A percentile compares a stretch with the other conserved stretches of the same genome.
Evolutionary conservation across 1,140 invertebrate species (phyloP).

Genomic region (Neodiprion virginianus): DNA sequence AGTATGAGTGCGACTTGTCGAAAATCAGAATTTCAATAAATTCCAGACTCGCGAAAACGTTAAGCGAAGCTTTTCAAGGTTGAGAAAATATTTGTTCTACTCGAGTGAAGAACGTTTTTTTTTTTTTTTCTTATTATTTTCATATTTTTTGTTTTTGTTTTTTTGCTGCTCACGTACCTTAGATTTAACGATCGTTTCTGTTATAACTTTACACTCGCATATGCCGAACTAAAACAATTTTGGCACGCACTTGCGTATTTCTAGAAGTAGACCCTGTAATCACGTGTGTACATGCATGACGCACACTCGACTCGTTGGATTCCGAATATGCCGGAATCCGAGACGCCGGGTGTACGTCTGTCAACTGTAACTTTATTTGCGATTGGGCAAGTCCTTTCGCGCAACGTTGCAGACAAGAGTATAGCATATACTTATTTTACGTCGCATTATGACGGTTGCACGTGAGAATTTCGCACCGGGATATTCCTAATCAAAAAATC

Average conservation of each 20-base stretch:
- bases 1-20: too few species aligned
- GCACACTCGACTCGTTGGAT: background rate
- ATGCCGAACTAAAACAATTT: background rate
- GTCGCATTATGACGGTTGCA: background rate
- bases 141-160: background rate
- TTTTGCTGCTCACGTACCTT: slow-evolving; percentile 3
- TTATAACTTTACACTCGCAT: background rate
- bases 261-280: background rate
- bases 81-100: background rate
- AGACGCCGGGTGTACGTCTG: background rate
- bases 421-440: background rate
- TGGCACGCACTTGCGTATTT: background rate
- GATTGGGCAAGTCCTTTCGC: background rate
- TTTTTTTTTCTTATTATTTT: background rate
- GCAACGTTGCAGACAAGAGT: background rate
- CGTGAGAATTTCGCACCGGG: background rate
- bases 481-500: slow-evolving; percentile 51
- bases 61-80: too few species aligned
- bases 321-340: too few species aligned
- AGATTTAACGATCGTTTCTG: background rate
- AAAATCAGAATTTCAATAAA: too few species aligned
- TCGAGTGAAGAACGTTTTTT: background rate
- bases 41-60: too few species aligned
- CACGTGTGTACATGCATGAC: background rate
- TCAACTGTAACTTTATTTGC: background rate